Conservation (phyloP, 1,140 invertebrate genomes). For the Anthonomus grandis region DNA sequence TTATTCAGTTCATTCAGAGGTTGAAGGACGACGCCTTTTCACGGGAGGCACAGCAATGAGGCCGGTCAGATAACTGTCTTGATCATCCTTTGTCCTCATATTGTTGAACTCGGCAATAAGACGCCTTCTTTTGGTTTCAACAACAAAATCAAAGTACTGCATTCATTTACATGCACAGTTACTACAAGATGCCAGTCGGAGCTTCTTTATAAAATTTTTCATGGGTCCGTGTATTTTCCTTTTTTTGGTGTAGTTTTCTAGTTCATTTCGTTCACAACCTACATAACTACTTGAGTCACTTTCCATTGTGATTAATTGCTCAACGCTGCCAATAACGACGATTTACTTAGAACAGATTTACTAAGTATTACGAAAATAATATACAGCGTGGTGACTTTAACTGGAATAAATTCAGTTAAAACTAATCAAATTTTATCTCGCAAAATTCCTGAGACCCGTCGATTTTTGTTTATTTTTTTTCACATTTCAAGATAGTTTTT, state of each 20-base stretch:
- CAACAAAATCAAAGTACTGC: slow-evolving; percentile 3
- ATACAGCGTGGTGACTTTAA: too few relatives aligned
- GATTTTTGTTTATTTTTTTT: too few relatives aligned
- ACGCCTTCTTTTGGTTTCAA: slow-evolving; percentile 2
- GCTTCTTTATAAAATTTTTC: too few relatives aligned
- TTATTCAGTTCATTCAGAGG: too few relatives aligned
- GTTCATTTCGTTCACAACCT: slow-evolving; percentile 3
- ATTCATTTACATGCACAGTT: background rate
- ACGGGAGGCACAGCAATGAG: background rate
- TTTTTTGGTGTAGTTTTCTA: too few relatives aligned
- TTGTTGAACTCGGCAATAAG: slow-evolving; percentile 2
- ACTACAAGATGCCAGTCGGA: too few relatives aligned
- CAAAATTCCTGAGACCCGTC: too few relatives aligned
- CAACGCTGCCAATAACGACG: slow-evolving; percentile 8
- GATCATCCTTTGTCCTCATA: background rate
- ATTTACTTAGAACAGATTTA: slow-evolving; percentile 6
- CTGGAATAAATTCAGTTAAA: too few relatives aligned
- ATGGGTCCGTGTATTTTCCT: too few relatives aligned
- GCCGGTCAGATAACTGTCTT: background rate
- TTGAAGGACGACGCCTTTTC: slow-evolving; percentile 1
- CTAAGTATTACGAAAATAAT: slow-evolving; percentile 3
- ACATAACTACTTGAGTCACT: background rate
- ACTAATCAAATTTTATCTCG: too few relatives aligned
- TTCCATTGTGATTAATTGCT: slow-evolving; percentile 1
- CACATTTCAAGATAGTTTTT: too few relatives aligned